Conservation (phyloP, 2,797 vertebrate genomes). For the Amphiprion clarkii region DNA sequence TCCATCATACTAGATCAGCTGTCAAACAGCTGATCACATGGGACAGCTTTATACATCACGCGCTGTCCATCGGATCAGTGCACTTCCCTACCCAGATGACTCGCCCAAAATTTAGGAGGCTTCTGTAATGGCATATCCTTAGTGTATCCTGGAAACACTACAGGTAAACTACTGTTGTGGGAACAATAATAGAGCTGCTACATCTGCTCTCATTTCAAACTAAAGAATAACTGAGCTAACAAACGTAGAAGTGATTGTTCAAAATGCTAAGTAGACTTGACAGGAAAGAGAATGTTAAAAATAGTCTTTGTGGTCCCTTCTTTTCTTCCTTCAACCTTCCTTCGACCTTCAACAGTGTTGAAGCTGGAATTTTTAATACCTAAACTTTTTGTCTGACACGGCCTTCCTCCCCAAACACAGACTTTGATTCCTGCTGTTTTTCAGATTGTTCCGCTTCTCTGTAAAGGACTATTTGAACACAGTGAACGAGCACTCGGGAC, state of each 20-base stretch:
- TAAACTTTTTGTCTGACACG: slow-evolving; percentile 7
- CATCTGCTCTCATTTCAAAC: not conserved
- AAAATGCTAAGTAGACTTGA: not conserved
- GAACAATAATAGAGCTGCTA: too few relatives aligned
- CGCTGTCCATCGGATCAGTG: slow-evolving; percentile 51
- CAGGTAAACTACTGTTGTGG: not conserved
- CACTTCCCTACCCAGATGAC: slow-evolving; percentile 41
- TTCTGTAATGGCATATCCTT: slow-evolving; percentile 28
- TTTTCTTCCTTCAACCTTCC: not conserved
- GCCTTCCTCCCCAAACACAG: slow-evolving; percentile 1
- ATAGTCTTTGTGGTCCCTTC: not conserved
- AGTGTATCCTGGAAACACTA: not conserved
- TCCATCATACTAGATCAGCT: slow-evolving; percentile 79
- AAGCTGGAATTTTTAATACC: slow-evolving; percentile 12
- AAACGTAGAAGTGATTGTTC: not conserved
- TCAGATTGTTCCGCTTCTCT: slow-evolving; percentile 4
- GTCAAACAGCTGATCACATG: slow-evolving; percentile 69
- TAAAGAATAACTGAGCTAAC: not conserved
- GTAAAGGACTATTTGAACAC: not conserved
- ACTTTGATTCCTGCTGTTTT: not conserved
- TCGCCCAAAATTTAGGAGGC: slow-evolving; percentile 43
- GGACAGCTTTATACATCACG: slow-evolving; percentile 67
- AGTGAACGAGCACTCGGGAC: not conserved
- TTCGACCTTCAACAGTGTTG: slow-evolving; percentile 17
- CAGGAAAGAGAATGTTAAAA: not conserved